Evolutionary conservation across 2,888 invertebrate genomes (phyloP).

Genomic region (Cyaniris semiargus): DNA sequence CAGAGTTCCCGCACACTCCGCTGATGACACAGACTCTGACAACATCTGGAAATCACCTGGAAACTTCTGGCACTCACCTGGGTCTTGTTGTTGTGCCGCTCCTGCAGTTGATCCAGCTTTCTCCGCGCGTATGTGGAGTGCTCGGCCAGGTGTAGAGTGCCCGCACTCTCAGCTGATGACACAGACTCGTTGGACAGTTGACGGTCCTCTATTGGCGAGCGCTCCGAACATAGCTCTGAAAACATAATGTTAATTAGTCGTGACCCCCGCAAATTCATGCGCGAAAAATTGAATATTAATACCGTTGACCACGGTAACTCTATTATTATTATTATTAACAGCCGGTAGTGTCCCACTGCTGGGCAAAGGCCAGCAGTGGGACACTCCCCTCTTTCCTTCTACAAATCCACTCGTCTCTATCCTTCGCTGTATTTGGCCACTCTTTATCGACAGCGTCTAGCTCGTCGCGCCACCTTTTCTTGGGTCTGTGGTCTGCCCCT

Average conservation of each 20-base stretch:
- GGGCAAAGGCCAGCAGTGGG: no score
- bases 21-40: slow-evolving; percentile 72
- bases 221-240: slow-evolving; percentile 66
- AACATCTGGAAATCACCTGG: not conserved
- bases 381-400: no score
- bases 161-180: slow-evolving; percentile 72
- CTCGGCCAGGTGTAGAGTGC: slow-evolving; percentile 84
- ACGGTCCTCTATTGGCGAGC: slow-evolving; percentile 78
- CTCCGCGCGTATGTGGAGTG: slow-evolving; percentile 90
- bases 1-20: slow-evolving; percentile 70
- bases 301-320: no score
- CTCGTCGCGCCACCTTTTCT: no score
- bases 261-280: no score
- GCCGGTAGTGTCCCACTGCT: no score
- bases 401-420: no score
- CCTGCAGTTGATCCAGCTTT: slow-evolving; percentile 91
- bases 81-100: slow-evolving; percentile 90
- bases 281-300: no score
- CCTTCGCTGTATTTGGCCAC: no score
- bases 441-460: no score
- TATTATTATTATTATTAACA: no score
- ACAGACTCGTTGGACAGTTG: slow-evolving; percentile 79
- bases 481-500: no score
- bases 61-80: slow-evolving; percentile 65
- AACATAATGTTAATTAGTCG: slow-evolving; percentile 17